phyloP scores from a whole-genome alignment of 1,140 invertebrate species.

The Pristionchus pacificus region DNA sequence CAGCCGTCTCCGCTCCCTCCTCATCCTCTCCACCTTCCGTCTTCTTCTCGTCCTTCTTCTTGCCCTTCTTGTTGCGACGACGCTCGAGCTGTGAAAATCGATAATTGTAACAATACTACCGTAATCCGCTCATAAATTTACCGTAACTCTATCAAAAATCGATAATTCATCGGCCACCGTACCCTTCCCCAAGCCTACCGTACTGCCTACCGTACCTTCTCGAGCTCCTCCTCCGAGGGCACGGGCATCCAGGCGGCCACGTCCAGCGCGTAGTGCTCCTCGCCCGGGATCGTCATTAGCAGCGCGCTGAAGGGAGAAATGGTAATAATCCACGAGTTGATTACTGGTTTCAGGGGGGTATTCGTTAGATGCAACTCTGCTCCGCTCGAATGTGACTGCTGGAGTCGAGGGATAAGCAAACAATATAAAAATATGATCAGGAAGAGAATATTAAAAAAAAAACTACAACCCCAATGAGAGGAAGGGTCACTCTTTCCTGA shows the following conservation, averaged over 20 bases:
- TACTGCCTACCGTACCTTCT: constrained; percentile 31
- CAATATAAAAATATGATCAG: no score
- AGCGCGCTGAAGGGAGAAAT: constrained; percentile 37
- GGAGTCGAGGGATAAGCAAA: no score
- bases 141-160: constrained; percentile 1
- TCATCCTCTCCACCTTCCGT: background rate
- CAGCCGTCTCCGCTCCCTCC: no score
- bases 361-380: no score
- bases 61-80: constrained; percentile 36
- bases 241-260: constrained; percentile 44
- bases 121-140: constrained; percentile 5
- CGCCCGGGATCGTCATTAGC: constrained; percentile 46
- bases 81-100: constrained; percentile 36
- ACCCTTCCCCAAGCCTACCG: background rate
- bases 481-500: no score
- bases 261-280: constrained; percentile 41
- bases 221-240: constrained; percentile 49
- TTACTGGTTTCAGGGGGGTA: no score
- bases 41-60: constrained; percentile 36
- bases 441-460: no score
- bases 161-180: background rate
- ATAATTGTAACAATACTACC: background rate
- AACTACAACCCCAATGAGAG: no score
- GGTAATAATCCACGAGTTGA: no score
- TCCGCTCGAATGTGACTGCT: background rate